Evolutionary conservation across 2,113 vertebrate species (phyloP), one percentile per base, ranked within the genome.

Genomic region (Perccottus glenii): DNA sequence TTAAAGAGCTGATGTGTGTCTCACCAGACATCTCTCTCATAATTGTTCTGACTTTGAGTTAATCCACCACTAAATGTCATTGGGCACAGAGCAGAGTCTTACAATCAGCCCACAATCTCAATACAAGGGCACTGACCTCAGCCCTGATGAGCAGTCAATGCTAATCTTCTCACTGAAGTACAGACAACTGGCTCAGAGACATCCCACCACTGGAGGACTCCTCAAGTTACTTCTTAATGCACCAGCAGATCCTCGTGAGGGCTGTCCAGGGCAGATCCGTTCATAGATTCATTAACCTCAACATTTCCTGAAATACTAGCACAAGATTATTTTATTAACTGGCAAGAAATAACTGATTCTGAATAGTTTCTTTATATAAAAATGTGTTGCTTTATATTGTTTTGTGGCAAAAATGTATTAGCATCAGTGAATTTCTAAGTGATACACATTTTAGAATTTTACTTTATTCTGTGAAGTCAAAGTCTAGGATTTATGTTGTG

Each of bases 1-100:
- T 89, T 87, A 32, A 85, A 86, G 74, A 77, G 67, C 60, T 64
- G 67, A 73, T 47, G 33, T 49, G 78, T 77, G 55, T 77, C 67
- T 83, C 75, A 49, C 10, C 63, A 83, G 71, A 85, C 80, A 40
- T 61, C 1, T 27, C 71, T 70, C 33, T 40, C 60, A 6, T 66
- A 73, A 88, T 79, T 78, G 69, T 63, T 82, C 58, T 58, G 66
- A 64, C 67, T 81, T 75, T 63, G 55, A 66, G 66, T 77, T 61
- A 63, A 60, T n/a, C 57, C 71, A 36, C 16, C 44, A 2, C 8
- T 32, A n/a, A 64, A 50, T 49, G 68, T 75, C 56, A 70, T 16
- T 14, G 45, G 50, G 51, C 5, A 64, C 14, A 3, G 40, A 65
- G 53, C 55, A 4, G 46, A 73, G 74, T 67, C 56, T 60, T 2